A percentile compares a stretch with the other conserved stretches of the same genome.
These are phyloP conservation scores for Phalloptychus januarius DNA, from an alignment of 2,797 vertebrate species.

Conservation along the genomic window DNA sequence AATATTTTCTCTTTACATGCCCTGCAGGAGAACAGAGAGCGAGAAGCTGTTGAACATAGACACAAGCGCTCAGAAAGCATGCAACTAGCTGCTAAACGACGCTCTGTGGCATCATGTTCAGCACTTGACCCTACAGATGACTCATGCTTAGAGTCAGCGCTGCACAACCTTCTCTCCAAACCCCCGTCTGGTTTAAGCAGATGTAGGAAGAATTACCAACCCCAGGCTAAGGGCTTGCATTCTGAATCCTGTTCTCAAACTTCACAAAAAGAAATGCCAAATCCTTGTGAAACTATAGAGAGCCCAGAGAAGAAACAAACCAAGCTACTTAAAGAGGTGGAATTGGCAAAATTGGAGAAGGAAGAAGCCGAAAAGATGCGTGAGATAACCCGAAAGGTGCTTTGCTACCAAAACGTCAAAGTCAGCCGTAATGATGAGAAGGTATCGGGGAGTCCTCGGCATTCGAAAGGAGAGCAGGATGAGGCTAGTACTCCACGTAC, in stretches of 20 bases:
- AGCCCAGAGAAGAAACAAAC: slow-evolving; percentile 42
- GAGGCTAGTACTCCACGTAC: slow-evolving; percentile 51
- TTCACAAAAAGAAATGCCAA: neutral
- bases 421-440: slow-evolving; percentile 24
- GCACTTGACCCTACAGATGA: slow-evolving; percentile 41
- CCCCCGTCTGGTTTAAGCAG: slow-evolving; percentile 41
- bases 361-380: slow-evolving; percentile 47
- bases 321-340: slow-evolving; percentile 23
- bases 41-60: slow-evolving; percentile 72
- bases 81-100: slow-evolving; percentile 54
- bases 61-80: slow-evolving; percentile 63
- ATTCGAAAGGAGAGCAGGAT: neutral
- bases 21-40: slow-evolving; percentile 76
- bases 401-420: slow-evolving; percentile 50
- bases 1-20: neutral
- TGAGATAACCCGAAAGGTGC: slow-evolving; percentile 52
- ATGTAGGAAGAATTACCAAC: slow-evolving; percentile 46
- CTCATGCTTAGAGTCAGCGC: slow-evolving; percentile 67
- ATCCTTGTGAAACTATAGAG: neutral
- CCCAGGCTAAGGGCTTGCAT: slow-evolving; percentile 29
- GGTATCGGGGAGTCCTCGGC: slow-evolving; percentile 15
- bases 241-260: slow-evolving; percentile 2
- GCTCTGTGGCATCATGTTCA: slow-evolving; percentile 55
- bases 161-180: slow-evolving; percentile 73
- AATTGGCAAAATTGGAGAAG: slow-evolving; percentile 7